Evolutionary conservation across 2,888 invertebrate genomes (phyloP).

Genomic region (Polydrusus cervinus): DNA sequence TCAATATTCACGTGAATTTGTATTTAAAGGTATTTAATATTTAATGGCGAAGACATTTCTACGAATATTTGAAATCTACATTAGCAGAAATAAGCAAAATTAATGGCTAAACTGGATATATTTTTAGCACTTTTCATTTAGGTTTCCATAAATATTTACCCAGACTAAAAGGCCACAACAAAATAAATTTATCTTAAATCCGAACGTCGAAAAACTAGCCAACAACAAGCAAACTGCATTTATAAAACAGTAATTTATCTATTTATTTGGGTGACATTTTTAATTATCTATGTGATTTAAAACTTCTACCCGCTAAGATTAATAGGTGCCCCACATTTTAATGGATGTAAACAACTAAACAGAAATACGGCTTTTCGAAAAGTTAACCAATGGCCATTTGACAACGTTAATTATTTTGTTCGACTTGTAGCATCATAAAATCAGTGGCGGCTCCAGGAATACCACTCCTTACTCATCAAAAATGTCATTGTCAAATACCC

Average conservation of each 20-base stretch:
- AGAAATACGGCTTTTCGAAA: conserved; percentile 27
- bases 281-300: conserved; percentile 44
- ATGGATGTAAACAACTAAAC: conserved; percentile 41
- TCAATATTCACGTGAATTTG: too few relatives aligned
- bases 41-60: not conserved
- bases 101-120: not conserved
- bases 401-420: conserved; percentile 25
- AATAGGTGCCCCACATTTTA: conserved; percentile 38
- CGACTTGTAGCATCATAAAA: not conserved
- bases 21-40: too few relatives aligned
- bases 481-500: too few relatives aligned
- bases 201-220: conserved; percentile 24
- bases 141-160: conserved; percentile 6
- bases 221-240: conserved; percentile 37
- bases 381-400: conserved; percentile 25
- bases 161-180: not conserved
- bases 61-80: not conserved
- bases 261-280: conserved; percentile 42
- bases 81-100: not conserved
- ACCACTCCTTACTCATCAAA: too few relatives aligned
- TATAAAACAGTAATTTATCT: conserved; percentile 41
- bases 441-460: too few relatives aligned
- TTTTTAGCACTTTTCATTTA: not conserved
- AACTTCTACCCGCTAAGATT: conserved; percentile 33
- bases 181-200: conserved; percentile 24